Conservation (phyloP, 2,888 invertebrate genomes). For the Acleris literana region DNA sequence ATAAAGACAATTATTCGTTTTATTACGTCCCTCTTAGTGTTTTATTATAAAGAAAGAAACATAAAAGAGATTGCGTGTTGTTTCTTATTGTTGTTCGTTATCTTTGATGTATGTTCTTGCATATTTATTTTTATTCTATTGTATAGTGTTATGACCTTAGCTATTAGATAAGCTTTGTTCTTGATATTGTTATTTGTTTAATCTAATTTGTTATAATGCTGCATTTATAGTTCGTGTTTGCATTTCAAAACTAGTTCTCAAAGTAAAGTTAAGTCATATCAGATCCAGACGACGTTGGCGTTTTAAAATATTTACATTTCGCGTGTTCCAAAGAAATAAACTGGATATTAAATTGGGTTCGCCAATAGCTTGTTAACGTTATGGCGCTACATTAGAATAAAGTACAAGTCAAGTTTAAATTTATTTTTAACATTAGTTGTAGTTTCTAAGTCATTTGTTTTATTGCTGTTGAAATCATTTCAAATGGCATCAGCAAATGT, state of each 20-base stretch:
- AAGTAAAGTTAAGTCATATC: slow-evolving; percentile 16
- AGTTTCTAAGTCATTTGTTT: neutral
- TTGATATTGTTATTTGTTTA: neutral
- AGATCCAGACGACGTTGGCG: slow-evolving; percentile 20
- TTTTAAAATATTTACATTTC: slow-evolving; percentile 28
- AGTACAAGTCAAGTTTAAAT: neutral
- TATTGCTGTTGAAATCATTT: neutral
- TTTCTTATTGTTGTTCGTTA: too few species aligned
- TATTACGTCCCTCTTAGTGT: neutral
- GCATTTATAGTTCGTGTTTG: neutral
- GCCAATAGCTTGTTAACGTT: slow-evolving; percentile 13
- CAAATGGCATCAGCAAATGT: too few species aligned
- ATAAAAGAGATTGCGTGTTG: too few species aligned
- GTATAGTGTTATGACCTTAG: neutral
- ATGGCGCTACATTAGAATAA: neutral
- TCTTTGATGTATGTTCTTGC: too few species aligned
- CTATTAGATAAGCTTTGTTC: neutral
- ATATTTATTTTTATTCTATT: neutral
- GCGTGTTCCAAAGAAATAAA: slow-evolving; percentile 26
- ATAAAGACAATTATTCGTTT: neutral
- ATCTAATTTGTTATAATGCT: neutral
- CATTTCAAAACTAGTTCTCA: slow-evolving; percentile 16
- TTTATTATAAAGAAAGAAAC: neutral
- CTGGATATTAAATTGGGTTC: slow-evolving; percentile 3
- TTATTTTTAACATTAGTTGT: neutral